These are phyloP conservation scores for Lycia hirtaria DNA, from an alignment of 2,888 invertebrate species.

Conservation along the genomic window DNA sequence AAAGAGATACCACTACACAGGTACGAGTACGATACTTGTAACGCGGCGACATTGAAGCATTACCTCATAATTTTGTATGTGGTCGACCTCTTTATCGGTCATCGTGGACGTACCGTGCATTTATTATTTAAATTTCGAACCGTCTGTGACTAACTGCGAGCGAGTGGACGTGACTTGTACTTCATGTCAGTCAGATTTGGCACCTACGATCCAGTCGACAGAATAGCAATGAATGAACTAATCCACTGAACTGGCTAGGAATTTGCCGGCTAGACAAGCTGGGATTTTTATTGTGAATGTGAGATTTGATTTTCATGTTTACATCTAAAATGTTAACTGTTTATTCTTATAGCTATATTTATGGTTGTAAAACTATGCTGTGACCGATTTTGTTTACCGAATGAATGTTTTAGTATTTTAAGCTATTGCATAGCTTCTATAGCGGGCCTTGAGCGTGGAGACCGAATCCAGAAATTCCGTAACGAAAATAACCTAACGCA, in stretches of 20 bases:
- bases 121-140: slow-evolving; percentile 72
- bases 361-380: no score
- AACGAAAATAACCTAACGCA: no score
- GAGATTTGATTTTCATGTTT: no score
- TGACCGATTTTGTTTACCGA: no score
- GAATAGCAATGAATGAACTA: not conserved
- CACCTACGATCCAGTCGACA: slow-evolving; percentile 38
- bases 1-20: slow-evolving; percentile 12
- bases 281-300: no score
- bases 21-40: slow-evolving; percentile 42
- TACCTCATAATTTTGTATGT: slow-evolving; percentile 71
- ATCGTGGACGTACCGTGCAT: slow-evolving; percentile 73
- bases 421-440: no score
- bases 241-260: not conserved
- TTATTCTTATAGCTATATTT: no score
- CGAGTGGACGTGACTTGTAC: slow-evolving; percentile 54
- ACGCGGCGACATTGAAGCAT: slow-evolving; percentile 64
- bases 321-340: no score
- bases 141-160: slow-evolving; percentile 66
- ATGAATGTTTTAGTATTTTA: no score
- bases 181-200: slow-evolving; percentile 45
- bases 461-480: no score
- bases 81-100: slow-evolving; percentile 78
- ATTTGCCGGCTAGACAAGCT: not conserved
- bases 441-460: no score